Conservation (phyloP, 2,888 invertebrate genomes). For the Escarpia spicata region DNA sequence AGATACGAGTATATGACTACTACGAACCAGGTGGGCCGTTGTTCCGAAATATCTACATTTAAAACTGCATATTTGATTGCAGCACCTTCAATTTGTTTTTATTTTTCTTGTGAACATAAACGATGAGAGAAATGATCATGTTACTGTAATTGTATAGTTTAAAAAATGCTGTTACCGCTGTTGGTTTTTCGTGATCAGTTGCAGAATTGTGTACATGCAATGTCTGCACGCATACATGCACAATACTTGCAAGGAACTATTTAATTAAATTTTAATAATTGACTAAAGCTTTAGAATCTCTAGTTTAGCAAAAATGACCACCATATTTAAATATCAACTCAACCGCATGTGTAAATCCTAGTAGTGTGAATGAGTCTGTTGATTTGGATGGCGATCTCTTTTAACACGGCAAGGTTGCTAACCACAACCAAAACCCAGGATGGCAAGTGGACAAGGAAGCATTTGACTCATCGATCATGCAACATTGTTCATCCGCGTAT, state of each 20-base stretch:
- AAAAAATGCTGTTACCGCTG: neutral
- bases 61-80: neutral
- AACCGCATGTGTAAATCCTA: too few relatives aligned
- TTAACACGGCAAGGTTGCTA: too few relatives aligned
- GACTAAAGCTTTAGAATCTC: neutral
- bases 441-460: too few relatives aligned
- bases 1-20: conserved; percentile 91
- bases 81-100: neutral
- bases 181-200: neutral
- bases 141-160: neutral
- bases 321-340: too few relatives aligned
- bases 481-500: neutral
- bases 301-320: neutral
- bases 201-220: neutral
- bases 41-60: neutral
- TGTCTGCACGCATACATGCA: neutral
- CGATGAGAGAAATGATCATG: neutral
- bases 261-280: neutral
- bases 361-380: too few relatives aligned
- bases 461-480: neutral
- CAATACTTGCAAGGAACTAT: neutral
- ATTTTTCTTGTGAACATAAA: neutral
- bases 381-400: too few relatives aligned
- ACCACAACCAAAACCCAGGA: too few relatives aligned
- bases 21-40: conserved; percentile 84